Base-by-base conservation (phyloP, 2,888 invertebrate species). In the Lottia gigantea region DNA sequence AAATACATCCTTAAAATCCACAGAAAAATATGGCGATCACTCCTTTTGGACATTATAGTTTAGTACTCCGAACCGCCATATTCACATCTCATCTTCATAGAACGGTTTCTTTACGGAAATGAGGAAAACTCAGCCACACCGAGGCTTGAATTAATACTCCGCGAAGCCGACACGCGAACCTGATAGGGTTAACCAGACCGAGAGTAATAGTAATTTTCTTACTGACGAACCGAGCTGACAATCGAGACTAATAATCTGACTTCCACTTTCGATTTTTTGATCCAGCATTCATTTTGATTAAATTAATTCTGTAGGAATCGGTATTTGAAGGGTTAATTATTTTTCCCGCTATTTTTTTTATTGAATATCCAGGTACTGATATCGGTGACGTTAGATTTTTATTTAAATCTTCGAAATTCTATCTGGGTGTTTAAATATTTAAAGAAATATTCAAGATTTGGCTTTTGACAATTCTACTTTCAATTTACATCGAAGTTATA, bases 61-160 rank as follows among this genome's bases (percentile, higher is more conserved):
- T n/a, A 46, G 46, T 23, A 45, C 62, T 66, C 61, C 70, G 66
- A 62, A 73, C 71, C 68, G 75, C 75, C 78, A 78, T 76, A 75
- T 74, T 75, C 68, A 71, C 74, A 71, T 72, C 71, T 70, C 73
- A 70, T 67, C 71, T 75, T 75, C 76, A 75, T 75, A 75, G 73
- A 75, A 75, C 74, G 77, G 72, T 75, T 69, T 69, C 74, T 71
- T 75, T 76, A 76, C 80, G 82, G 82, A 81, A 80, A 80, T 80
- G 79, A 81, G 80, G 78, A 78, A 75, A 76, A 74, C 68, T 71
- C 62, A 67, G 69, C 74, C 74, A 79, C 69, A 79, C 67, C 80
- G 80, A 82, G 80, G 80, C 82, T 76, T 47, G 70, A 64, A 69
- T 40, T 75, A 74, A 73, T 64, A 73, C 75, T 81, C 78, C 78